phyloP scores from a whole-genome alignment of 1,140 invertebrate species.

The Drosophila quadrilineata region DNA sequence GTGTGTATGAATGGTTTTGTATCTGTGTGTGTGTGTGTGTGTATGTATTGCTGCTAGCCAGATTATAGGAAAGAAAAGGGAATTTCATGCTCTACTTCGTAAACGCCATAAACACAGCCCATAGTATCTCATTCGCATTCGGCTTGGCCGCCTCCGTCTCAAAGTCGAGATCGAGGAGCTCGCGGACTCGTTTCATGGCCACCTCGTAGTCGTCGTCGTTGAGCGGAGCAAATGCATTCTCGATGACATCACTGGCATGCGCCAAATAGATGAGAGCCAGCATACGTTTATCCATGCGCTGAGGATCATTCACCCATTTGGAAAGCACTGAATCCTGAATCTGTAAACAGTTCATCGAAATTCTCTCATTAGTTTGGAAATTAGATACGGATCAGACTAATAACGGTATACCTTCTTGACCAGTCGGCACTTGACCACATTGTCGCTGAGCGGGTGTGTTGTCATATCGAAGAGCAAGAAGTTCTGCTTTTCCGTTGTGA shows the following conservation, averaged over 20 bases:
- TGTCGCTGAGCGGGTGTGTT: conserved; percentile 98
- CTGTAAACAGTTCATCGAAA: conserved; percentile 80
- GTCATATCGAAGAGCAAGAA: conserved; percentile 99
- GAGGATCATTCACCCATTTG: conserved; percentile 98
- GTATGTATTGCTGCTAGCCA: conserved; percentile 35
- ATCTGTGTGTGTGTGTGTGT: conserved; percentile 11
- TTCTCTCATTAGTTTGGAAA: neutral
- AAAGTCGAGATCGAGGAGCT: conserved; percentile 97
- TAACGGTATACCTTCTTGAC: conserved; percentile 92
- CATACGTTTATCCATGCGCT: conserved; percentile 97
- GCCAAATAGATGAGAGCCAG: conserved; percentile 96
- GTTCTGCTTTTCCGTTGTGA: conserved; percentile 99
- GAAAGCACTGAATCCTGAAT: conserved; percentile 98
- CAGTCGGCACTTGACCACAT: conserved; percentile 96
- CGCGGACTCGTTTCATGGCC: conserved; percentile 97
- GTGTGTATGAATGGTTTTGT: conserved; percentile 5
- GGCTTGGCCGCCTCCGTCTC: conserved; percentile 95
- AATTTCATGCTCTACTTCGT: conserved; percentile 89
- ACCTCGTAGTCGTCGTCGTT: conserved; percentile 99
- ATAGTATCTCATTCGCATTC: conserved; percentile 95
- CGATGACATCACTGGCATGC: conserved; percentile 98
- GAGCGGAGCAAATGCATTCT: conserved; percentile 99
- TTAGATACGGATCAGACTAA: no score
- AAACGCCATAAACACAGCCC: conserved; percentile 99
- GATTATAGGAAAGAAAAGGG: conserved; percentile 31